phyloP scores from a whole-genome alignment of 2,888 invertebrate genomes.

The Aricia artaxerxes region DNA sequence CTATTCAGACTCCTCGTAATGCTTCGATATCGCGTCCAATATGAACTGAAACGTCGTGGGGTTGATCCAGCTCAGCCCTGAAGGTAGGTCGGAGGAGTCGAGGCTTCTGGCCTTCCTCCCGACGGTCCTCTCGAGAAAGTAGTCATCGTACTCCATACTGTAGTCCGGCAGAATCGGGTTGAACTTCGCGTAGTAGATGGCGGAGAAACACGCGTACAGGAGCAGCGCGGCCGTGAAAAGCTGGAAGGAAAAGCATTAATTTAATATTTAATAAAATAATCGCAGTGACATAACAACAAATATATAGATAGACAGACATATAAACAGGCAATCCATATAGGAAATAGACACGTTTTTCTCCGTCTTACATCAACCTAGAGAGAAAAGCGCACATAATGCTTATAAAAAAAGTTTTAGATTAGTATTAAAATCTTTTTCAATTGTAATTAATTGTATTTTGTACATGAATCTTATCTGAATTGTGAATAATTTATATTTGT shows the following conservation, averaged over 20 bases:
- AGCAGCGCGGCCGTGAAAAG: conserved; percentile 89
- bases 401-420: too few species aligned
- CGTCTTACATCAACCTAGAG: too few species aligned
- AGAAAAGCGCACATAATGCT: too few species aligned
- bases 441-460: too few species aligned
- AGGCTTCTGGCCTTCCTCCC: conserved; percentile 71
- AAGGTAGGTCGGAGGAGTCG: conserved; percentile 61
- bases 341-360: too few species aligned
- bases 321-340: too few species aligned
- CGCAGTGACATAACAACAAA: background rate
- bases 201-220: conserved; percentile 91
- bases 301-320: background rate
- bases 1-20: conserved; percentile 51
- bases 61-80: conserved; percentile 79
- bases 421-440: too few species aligned
- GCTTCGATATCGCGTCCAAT: conserved; percentile 76
- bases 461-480: too few species aligned
- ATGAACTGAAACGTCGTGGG: conserved; percentile 84
- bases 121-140: conserved; percentile 85
- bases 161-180: conserved; percentile 90
- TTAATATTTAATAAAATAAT: background rate
- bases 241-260: conserved; percentile 70
- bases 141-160: conserved; percentile 86
- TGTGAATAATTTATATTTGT: too few species aligned
- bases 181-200: conserved; percentile 93